These are phyloP conservation scores for Aphelocoma coerulescens DNA, from an alignment of 2,113 vertebrate species.

Conservation along the genomic window DNA sequence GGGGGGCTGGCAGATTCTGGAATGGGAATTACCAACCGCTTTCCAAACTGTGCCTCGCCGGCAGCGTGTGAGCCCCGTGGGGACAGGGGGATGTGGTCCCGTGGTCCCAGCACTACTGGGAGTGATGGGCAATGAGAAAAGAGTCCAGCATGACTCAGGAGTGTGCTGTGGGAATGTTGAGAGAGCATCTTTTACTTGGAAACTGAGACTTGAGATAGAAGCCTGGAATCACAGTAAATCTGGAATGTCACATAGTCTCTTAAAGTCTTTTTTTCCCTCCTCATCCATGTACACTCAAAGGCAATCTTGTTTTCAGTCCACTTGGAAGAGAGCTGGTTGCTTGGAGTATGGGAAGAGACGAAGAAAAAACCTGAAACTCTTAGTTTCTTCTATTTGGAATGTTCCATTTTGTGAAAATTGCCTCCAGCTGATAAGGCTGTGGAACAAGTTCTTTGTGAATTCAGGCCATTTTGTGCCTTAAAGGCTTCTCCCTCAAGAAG, in stretches of 20 bases:
- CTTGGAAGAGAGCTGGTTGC: neutral
- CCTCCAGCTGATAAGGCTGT: neutral
- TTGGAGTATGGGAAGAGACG: neutral
- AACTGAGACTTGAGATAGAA: neutral
- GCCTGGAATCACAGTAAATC: neutral
- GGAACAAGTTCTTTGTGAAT: neutral
- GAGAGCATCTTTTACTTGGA: neutral
- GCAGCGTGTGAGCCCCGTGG: neutral
- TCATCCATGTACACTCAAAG: neutral
- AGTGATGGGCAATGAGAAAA: neutral
- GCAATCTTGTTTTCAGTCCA: neutral
- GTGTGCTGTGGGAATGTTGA: neutral
- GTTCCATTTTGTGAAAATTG: neutral
- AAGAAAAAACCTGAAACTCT: neutral
- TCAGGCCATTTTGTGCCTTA: neutral
- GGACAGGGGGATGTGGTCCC: neutral
- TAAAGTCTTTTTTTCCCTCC: neutral
- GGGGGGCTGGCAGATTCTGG: neutral
- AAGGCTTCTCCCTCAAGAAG: neutral
- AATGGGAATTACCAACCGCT: neutral
- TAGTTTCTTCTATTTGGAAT: neutral
- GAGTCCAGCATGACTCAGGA: neutral
- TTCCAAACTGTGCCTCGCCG: neutral
- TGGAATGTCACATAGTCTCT: neutral
- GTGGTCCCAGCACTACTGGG: rapidly evolving